Conservation (phyloP, 2,113 vertebrate species). For the Mastomys natalensis region DNA sequence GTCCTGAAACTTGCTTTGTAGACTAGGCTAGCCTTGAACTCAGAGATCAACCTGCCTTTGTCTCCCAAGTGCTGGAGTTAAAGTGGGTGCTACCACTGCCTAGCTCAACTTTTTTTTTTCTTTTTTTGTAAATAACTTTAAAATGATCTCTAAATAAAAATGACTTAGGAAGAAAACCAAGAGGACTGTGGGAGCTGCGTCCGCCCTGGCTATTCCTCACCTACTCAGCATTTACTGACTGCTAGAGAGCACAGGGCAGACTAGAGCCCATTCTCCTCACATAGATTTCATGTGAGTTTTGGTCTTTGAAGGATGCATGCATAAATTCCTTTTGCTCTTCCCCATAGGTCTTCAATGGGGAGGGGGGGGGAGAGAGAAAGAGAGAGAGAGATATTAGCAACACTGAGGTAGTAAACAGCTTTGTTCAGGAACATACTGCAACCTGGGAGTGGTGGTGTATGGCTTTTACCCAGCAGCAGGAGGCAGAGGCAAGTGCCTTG, state of each 20-base stretch:
- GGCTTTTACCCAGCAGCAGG: background rate
- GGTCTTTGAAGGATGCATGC: background rate
- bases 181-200: background rate
- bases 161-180: background rate
- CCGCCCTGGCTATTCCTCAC: background rate
- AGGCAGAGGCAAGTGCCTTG: background rate
- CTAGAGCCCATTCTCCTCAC: no score
- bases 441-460: background rate
- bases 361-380: no score
- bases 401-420: background rate
- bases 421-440: background rate
- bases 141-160: slow-evolving; percentile 27
- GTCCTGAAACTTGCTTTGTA: no score
- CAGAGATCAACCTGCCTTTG: no score
- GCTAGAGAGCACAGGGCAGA: no score
- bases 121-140: background rate
- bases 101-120: no score
- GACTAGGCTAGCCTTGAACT: no score
- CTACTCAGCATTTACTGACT: background rate
- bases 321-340: background rate
- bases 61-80: no score
- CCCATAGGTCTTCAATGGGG: background rate
- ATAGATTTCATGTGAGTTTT: background rate
- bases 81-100: no score
- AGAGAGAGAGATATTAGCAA: background rate